Evolutionary conservation across 2,888 invertebrate genomes (phyloP).

Genomic region (Parnassius apollo): DNA sequence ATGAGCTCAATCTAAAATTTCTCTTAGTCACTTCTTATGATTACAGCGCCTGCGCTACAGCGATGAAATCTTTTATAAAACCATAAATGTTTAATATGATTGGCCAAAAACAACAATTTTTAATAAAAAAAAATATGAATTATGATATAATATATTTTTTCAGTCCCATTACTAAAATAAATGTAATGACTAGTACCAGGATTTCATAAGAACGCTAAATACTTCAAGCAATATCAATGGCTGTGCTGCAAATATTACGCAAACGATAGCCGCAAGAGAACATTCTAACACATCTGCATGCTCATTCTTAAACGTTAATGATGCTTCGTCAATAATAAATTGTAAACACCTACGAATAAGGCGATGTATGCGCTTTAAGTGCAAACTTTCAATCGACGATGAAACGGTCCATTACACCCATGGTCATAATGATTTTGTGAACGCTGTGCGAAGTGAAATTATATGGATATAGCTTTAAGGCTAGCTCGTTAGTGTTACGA

Average conservation of each 20-base stretch:
- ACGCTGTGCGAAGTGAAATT: conserved; percentile 12
- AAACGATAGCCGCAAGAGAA: conserved; percentile 8
- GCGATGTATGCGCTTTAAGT: conserved; percentile 12
- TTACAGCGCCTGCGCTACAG: no score
- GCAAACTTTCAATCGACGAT: conserved; percentile 15
- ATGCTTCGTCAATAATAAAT: conserved; percentile 32
- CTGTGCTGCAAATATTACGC: neutral
- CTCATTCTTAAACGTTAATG: conserved; percentile 30
- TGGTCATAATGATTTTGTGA: conserved; percentile 10
- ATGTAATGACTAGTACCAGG: neutral
- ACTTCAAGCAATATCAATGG: conserved; percentile 1
- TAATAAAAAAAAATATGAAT: neutral
- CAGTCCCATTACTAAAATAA: neutral
- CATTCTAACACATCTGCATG: conserved; percentile 19
- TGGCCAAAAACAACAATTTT: neutral
- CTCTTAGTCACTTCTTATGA: no score
- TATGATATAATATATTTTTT: neutral
- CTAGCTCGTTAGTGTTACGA: neutral
- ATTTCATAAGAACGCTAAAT: neutral
- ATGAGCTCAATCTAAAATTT: no score
- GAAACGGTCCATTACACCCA: conserved; percentile 11
- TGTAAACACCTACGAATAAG: conserved; percentile 27
- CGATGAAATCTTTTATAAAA: no score
- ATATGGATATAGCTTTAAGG: neutral
- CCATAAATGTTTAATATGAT: no score